phyloP scores from a whole-genome alignment of 1,140 invertebrate species.

The Drosophila sturtevanti region DNA sequence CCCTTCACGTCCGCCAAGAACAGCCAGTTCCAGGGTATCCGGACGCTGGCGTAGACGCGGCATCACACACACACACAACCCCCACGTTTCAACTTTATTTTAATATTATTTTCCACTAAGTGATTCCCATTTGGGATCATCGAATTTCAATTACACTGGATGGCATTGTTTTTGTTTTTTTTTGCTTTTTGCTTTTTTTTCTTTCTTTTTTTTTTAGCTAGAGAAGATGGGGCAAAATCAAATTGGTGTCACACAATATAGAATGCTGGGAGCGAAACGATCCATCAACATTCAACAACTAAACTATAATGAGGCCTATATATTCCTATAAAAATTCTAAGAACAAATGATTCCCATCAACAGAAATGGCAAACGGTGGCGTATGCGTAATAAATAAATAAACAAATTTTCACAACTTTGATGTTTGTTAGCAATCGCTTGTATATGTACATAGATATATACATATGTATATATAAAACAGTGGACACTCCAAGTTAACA shows the following conservation, averaged over 20 bases:
- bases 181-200: too few relatives aligned
- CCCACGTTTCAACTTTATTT: neutral
- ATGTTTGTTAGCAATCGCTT: conserved; percentile 10
- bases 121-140: conserved; percentile 51
- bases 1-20: conserved; percentile 35
- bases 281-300: too few relatives aligned
- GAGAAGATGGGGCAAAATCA: neutral
- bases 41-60: conserved; percentile 61
- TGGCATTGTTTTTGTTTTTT: too few relatives aligned
- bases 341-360: conserved; percentile 51
- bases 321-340: neutral
- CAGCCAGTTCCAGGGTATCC: conserved; percentile 71
- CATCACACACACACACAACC: neutral
- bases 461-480: too few relatives aligned
- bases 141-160: neutral
- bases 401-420: conserved; percentile 38
- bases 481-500: neutral
- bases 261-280: too few relatives aligned
- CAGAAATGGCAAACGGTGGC: conserved; percentile 29
- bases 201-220: conserved; percentile 9
- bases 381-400: conserved; percentile 64
- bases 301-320: neutral
- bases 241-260: too few relatives aligned
- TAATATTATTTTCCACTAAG: neutral
- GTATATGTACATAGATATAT: too few relatives aligned